Percentiles rank a stretch among this genome's conserved stretches.
phyloP scores from a whole-genome alignment of 2,113 vertebrate species.

The Rhombomys opimus region DNA sequence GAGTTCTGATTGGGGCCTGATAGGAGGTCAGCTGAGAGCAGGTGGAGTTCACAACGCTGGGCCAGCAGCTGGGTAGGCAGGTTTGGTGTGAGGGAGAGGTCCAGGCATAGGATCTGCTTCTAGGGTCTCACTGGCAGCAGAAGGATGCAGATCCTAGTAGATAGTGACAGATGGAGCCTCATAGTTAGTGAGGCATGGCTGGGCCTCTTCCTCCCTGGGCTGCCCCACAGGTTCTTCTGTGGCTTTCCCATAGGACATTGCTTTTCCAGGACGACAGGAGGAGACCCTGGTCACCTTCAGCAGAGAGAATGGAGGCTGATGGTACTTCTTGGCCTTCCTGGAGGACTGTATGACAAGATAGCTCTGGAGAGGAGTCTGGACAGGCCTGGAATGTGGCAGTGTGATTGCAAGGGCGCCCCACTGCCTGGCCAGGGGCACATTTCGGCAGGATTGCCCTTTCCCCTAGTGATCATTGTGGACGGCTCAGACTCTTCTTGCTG shows the following conservation, averaged over 20 bases:
- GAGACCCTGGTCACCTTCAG: not conserved
- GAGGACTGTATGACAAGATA: constrained; percentile 47
- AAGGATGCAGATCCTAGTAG: no score
- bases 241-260: not conserved
- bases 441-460: constrained; percentile 58
- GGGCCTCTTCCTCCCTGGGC: not conserved
- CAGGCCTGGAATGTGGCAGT: constrained; percentile 76
- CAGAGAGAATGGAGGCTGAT: not conserved
- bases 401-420: not conserved
- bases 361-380: constrained; percentile 41
- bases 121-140: not conserved
- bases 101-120: not conserved
- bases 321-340: not conserved
- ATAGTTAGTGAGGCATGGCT: not conserved
- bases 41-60: not conserved
- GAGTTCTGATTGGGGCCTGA: not conserved
- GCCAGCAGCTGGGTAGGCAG: no score
- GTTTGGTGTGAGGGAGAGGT: not conserved
- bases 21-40: not conserved
- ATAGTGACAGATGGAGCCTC: not conserved
- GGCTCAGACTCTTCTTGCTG: constrained; percentile 48
- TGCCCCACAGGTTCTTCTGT: not conserved
- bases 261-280: not conserved
- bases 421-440: constrained; percentile 51
- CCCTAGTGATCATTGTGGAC: constrained; percentile 26